Percentiles rank a stretch among this genome's conserved stretches.
phyloP scores from a whole-genome alignment of 2,888 invertebrate species.

The Acanthococcus lagerstroemiae region DNA sequence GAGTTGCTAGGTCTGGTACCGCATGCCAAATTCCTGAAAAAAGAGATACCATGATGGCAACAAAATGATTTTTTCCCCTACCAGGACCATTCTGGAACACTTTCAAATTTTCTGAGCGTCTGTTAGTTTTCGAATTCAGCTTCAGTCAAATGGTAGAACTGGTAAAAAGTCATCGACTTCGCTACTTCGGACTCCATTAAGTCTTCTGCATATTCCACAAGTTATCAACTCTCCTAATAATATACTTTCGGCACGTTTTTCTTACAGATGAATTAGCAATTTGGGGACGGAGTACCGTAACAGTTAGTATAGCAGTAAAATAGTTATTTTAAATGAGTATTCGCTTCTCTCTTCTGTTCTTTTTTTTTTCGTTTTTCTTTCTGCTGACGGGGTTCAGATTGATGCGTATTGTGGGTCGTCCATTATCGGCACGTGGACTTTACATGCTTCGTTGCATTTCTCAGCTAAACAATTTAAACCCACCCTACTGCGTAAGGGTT shows the following conservation, averaged over 20 bases:
- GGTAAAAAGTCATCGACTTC: no score
- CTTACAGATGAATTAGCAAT: slow-evolving; percentile 31
- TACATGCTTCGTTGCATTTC: slow-evolving; percentile 32
- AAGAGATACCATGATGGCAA: no score
- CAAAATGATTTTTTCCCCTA: no score
- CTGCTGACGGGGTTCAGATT: slow-evolving; percentile 27
- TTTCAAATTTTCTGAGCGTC: no score
- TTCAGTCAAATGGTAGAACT: no score
- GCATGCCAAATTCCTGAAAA: no score
- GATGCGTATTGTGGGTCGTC: slow-evolving; percentile 31
- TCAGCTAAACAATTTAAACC: slow-evolving; percentile 28
- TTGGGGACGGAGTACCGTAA: slow-evolving; percentile 26
- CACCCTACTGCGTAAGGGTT: slow-evolving; percentile 4
- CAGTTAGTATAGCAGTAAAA: slow-evolving; percentile 26
- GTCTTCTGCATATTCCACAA: slow-evolving; percentile 20
- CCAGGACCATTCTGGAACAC: no score
- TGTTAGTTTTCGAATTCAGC: no score
- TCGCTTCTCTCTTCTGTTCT: slow-evolving; percentile 1
- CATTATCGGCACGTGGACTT: slow-evolving; percentile 36
- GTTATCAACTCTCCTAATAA: slow-evolving; percentile 26
- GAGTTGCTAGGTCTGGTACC: no score
- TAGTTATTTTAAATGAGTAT: slow-evolving; percentile 29
- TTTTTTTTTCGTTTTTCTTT: neutral
- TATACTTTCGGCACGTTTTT: slow-evolving; percentile 20
- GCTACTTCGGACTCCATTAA: slow-evolving; percentile 6